Evolutionary conservation across 2,113 vertebrate genomes (phyloP).

Genomic region (Malurus cyaneus): DNA sequence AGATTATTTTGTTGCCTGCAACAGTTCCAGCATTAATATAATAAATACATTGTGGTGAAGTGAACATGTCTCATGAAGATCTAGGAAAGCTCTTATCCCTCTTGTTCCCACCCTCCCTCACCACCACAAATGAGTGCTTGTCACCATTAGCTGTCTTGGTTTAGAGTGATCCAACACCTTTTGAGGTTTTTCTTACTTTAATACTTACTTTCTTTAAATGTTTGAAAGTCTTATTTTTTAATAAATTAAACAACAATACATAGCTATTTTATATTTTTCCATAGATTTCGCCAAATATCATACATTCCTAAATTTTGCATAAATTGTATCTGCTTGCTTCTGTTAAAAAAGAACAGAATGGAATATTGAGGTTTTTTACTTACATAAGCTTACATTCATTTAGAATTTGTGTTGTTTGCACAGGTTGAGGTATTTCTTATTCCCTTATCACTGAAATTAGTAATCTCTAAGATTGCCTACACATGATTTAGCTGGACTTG

Average conservation of each 20-base stretch:
- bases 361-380: background rate
- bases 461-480: background rate
- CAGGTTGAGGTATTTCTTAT: background rate
- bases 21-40: background rate
- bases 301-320: background rate
- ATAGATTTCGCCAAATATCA: background rate
- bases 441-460: background rate
- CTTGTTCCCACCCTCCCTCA: background rate
- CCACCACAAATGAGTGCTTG: background rate
- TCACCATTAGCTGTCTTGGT: background rate
- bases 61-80: background rate
- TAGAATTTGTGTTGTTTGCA: background rate
- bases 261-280: background rate
- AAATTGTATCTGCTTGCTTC: background rate
- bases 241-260: background rate
- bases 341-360: background rate
- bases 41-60: background rate
- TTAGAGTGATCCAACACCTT: background rate
- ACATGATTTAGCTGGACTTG: background rate
- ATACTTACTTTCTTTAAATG: background rate
- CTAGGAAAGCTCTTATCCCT: background rate
- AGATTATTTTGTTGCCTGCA: background rate
- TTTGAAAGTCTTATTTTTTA: background rate
- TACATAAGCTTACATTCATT: background rate
- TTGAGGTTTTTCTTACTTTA: background rate